These are phyloP conservation scores for Hippopotamyrus pictus DNA, from an alignment of 2,797 vertebrate species.

Conservation along the genomic window DNA sequence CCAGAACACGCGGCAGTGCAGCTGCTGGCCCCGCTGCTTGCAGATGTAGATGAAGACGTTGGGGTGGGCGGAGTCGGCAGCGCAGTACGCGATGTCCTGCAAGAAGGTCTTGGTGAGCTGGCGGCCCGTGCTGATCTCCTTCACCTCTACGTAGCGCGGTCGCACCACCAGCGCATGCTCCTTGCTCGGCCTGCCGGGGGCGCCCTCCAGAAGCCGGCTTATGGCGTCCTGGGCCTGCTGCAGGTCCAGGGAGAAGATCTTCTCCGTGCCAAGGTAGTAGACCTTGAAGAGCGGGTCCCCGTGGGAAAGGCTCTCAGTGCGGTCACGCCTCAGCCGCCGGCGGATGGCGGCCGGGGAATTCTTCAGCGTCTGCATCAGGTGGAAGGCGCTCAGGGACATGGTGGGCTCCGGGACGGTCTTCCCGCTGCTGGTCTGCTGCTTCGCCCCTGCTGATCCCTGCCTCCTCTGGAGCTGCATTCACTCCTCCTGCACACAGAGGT, in stretches of 20 bases:
- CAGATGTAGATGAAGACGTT: conserved; percentile 76
- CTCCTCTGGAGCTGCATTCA: conserved; percentile 40
- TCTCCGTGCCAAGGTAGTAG: conserved; percentile 69
- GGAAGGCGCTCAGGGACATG: conserved; percentile 64
- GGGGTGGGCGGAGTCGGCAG: conserved; percentile 56
- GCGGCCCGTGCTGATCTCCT: conserved; percentile 70
- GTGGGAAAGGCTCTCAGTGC: conserved; percentile 66
- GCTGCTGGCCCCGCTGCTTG: conserved; percentile 67
- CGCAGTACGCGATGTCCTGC: conserved; percentile 73
- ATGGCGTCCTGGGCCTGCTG: conserved; percentile 69
- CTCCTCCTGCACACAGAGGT: conserved; percentile 22
- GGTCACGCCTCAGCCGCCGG: conserved; percentile 63
- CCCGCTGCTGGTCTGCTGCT: neutral
- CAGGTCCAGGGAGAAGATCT: conserved; percentile 69
- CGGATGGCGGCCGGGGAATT: conserved; percentile 68
- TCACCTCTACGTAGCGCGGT: conserved; percentile 69
- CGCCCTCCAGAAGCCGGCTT: conserved; percentile 51
- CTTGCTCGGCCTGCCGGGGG: conserved; percentile 52
- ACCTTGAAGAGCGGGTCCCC: conserved; percentile 74
- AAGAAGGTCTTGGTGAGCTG: conserved; percentile 76
- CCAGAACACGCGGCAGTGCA: conserved; percentile 74
- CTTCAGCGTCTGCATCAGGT: conserved; percentile 69
- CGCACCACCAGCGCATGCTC: conserved; percentile 73
- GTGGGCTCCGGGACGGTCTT: conserved; percentile 25
- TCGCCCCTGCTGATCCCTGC: conserved; percentile 28